Conservation (phyloP, 2,797 vertebrate genomes). For the Xenentodon cancila region DNA sequence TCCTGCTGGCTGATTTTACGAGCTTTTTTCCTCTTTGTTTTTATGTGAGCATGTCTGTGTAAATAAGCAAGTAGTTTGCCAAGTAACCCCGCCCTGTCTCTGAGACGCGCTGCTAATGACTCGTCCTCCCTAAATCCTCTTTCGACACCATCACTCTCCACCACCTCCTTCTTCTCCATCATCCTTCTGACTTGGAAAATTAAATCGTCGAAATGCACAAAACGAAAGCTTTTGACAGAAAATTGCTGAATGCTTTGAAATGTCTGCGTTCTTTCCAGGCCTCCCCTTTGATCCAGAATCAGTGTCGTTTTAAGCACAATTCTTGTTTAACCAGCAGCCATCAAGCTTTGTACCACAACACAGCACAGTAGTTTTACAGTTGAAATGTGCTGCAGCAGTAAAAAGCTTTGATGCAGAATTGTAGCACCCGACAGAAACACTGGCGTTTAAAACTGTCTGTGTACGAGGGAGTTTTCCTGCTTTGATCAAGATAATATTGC, state of each 20-base stretch:
- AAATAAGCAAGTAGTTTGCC: conserved; percentile 43
- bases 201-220: neutral
- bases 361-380: no score
- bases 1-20: neutral
- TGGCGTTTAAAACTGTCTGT: no score
- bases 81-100: conserved; percentile 46
- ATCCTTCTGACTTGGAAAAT: neutral
- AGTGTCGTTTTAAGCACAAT: neutral
- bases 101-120: conserved; percentile 33
- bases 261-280: neutral
- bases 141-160: no score
- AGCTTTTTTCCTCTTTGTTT: neutral
- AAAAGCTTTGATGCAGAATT: no score
- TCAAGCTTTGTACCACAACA: neutral
- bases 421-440: no score
- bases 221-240: neutral
- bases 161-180: neutral
- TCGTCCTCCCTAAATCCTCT: conserved; percentile 23
- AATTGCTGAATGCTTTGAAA: conserved; percentile 1
- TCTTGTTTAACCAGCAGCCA: neutral
- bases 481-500: no score
- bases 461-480: no score
- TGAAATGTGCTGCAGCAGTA: no score
- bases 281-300: no score
- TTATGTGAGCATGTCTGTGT: conserved; percentile 23